Base-by-base conservation (phyloP, 2,888 invertebrate genomes). In the Cosmorhoe ocellata region DNA sequence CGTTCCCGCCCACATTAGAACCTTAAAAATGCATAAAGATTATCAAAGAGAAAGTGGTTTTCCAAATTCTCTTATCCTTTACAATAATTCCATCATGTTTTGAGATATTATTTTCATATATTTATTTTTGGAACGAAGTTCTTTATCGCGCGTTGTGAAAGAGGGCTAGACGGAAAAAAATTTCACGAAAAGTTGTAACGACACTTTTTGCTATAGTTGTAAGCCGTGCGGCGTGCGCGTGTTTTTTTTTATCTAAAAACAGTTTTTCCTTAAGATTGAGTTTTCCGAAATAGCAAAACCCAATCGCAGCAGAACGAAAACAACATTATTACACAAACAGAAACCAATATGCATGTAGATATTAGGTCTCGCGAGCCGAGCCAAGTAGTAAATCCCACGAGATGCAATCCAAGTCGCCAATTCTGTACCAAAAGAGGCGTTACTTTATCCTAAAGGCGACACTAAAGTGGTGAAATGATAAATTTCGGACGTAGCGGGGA, bases 391-490 rank as follows among this genome's bases (percentile, higher is more conserved):
- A 62, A 63, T 61, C 65, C 64, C 62, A 24, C 3, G 62, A 67
- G 65, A 67, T 68, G 68, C 73, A 74, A 62, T 56, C 59, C 54
- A 47, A 52, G 67, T 66, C 68, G 66, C 63, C 62, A 62, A 67
- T 62, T 58, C 61, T 52, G 64, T 63, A 58, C 55, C 64, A 61
- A 71, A 71, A 74, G 64, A 68, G 67, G 64, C 67, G 71, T 66
- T 67, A 68, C 59, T 60, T 53, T 68, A 68, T 64, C 69, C 63
- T 69, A 69, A 18, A 75, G 67, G 69, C 67, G 76, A 72, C 71
- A 65, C 64, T 75, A 74, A 78, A 73, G 79, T 73, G 79, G 67
- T 67, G 59, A 73, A 71, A 78, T 78, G 79, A 78, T 78, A 72
- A 69, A 79, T 77, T 66, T 60, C 58, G 61, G 56, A 59, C 61